Conservation (phyloP, 1,140 invertebrate species). For the Drosophila kohkoa region DNA sequence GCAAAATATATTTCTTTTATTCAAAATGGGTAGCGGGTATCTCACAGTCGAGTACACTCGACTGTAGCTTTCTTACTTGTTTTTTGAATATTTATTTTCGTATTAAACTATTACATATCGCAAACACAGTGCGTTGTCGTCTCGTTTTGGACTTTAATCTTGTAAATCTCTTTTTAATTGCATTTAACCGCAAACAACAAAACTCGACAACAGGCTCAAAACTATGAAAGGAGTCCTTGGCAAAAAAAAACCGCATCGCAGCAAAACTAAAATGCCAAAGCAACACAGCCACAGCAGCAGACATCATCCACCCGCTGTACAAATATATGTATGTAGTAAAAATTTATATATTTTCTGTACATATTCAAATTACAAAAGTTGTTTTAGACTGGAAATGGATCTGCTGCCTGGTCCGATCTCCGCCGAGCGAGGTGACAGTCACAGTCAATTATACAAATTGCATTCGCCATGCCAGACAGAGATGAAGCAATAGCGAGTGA, state of each 20-base stretch:
- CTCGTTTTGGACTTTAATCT: slow-evolving; percentile 45
- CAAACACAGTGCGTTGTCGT: slow-evolving; percentile 1
- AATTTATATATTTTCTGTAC: no score
- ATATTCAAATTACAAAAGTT: slow-evolving; percentile 62
- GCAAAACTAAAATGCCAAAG: slow-evolving; percentile 65
- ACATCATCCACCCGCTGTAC: slow-evolving; percentile 38
- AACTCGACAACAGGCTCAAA: slow-evolving; percentile 42
- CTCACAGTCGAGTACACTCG: no score
- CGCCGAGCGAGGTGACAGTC: slow-evolving; percentile 57
- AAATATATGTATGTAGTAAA: slow-evolving; percentile 35
- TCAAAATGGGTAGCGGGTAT: no score
- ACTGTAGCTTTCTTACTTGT: no score
- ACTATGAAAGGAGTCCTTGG: slow-evolving; percentile 13
- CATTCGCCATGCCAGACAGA: slow-evolving; percentile 39
- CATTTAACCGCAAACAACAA: slow-evolving; percentile 77
- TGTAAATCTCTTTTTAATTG: slow-evolving; percentile 82
- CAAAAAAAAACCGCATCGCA: slow-evolving; percentile 74
- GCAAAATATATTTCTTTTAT: no score
- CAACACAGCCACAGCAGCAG: slow-evolving; percentile 13
- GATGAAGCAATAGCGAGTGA: background rate
- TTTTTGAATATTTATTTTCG: slow-evolving; percentile 23
- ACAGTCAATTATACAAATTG: slow-evolving; percentile 83
- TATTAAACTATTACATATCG: slow-evolving; percentile 8
- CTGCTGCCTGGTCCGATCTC: slow-evolving; percentile 1
- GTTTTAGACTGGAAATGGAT: slow-evolving; percentile 13